Evolutionary conservation across 2,797 vertebrate genomes (phyloP), one percentile per base, ranked within the genome.

Genomic region (Austrolebias charrua): DNA sequence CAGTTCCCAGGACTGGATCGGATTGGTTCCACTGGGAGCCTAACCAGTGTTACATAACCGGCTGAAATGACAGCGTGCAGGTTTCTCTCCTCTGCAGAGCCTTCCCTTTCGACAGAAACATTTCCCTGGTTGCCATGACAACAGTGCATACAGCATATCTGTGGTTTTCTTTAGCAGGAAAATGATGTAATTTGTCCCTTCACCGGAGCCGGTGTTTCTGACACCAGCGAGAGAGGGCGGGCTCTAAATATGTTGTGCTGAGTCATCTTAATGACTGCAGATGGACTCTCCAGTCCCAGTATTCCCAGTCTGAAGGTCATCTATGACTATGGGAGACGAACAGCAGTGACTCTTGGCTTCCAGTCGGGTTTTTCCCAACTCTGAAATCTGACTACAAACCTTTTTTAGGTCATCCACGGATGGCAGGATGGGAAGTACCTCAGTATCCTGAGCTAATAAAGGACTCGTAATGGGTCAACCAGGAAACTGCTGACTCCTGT

Each of bases 111-210:
- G 13, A 19, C 43, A 66, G 40, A 46, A 72, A 69, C 47, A 11
- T 43, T 47, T 71, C 74, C 60, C 70, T 87, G 88, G 90, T 66
- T 89, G 88, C 76, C 86, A 76, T 90, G 88, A 90, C 84, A 79
- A 93, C 89, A 86, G 82, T 9, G 28, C 49, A 51, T 4, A 13
- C 35, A 55, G 35, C 89, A 86, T 92, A 28, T 18, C 54, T 73
- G 71, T 4, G 74, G 83, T 83, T 80, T 69, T 24, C 3, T 48
- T 6, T 65, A 69, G 76, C 66, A 87, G 90, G 88, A 89, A 89
- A 90, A 90, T 91, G 79, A 85, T 71, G 88, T 89, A 70, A 91
- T 86, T 63, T 63, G 35, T 82, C 78, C 56, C 42, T 12, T 7
- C 69, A 83, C 84, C 71, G 55, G 47, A 48, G 58, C 78, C 80